phyloP scores from a whole-genome alignment of 2,113 vertebrate genomes.

The Lampris incognitus region DNA sequence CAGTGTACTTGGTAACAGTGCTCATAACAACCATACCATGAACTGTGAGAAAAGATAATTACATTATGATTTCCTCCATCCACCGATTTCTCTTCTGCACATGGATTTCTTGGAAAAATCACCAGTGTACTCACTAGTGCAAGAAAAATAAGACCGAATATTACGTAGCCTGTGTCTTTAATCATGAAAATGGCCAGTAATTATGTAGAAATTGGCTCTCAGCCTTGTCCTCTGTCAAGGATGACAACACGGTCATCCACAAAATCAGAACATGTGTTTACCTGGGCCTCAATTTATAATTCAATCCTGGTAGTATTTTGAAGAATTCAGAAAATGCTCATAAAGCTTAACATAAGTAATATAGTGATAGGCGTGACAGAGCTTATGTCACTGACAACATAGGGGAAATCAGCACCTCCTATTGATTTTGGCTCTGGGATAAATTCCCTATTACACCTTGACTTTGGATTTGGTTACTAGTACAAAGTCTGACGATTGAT shows the following conservation, averaged over 20 bases:
- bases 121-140: background rate
- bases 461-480: background rate
- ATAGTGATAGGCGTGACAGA: too few species aligned
- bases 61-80: conserved; percentile 13
- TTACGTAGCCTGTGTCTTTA: background rate
- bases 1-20: conserved; percentile 15
- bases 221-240: background rate
- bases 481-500: background rate
- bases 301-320: too few species aligned
- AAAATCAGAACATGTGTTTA: background rate
- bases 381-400: background rate
- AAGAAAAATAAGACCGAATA: background rate
- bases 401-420: background rate
- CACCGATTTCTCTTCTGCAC: background rate
- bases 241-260: background rate
- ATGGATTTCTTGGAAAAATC: background rate
- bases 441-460: background rate
- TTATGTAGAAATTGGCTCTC: background rate
- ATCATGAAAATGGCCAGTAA: background rate
- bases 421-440: background rate
- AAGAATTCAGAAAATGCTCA: too few species aligned
- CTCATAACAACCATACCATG: conserved; percentile 17
- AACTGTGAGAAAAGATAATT: conserved; percentile 32
- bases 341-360: too few species aligned
- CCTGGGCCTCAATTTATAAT: background rate